Percentiles rank a stretch among this genome's conserved stretches.
Conservation (phyloP, 2,797 vertebrate genomes). For the Anabas testudineus region DNA sequence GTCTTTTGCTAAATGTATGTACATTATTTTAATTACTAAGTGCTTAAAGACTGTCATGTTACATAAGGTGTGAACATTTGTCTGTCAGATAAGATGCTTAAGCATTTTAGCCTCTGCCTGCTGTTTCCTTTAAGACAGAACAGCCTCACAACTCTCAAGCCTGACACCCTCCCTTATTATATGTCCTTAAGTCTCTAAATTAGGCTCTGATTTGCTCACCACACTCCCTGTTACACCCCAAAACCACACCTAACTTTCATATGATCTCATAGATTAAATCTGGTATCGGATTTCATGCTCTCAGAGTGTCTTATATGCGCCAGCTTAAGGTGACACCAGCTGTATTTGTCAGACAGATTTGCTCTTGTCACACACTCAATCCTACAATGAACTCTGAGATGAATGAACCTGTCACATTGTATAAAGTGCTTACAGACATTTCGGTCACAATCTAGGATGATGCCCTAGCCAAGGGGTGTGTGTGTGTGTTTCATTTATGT, state of each 20-base stretch:
- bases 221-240: constrained; percentile 42
- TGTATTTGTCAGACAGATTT: constrained; percentile 69
- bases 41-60: not conserved
- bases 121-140: constrained; percentile 53
- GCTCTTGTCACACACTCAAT: constrained; percentile 48
- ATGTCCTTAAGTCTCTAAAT: constrained; percentile 50
- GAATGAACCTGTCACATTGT: constrained; percentile 46
- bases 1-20: not conserved
- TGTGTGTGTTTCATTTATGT: constrained; percentile 34
- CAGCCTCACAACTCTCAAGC: constrained; percentile 6
- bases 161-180: constrained; percentile 28
- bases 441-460: not conserved
- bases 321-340: constrained; percentile 66
- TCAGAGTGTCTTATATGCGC: constrained; percentile 29
- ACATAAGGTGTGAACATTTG: not conserved
- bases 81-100: not conserved
- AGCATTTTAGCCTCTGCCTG: constrained; percentile 7
- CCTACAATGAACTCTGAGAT: constrained; percentile 52
- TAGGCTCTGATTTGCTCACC: constrained; percentile 43
- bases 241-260: constrained; percentile 53
- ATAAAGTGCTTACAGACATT: constrained; percentile 25
- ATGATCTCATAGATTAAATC: constrained; percentile 53
- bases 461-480: constrained; percentile 2
- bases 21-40: not conserved
- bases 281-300: constrained; percentile 49